These are phyloP conservation scores for Heterochromis multidens DNA, from an alignment of 2,113 vertebrate genomes.

Conservation along the genomic window DNA sequence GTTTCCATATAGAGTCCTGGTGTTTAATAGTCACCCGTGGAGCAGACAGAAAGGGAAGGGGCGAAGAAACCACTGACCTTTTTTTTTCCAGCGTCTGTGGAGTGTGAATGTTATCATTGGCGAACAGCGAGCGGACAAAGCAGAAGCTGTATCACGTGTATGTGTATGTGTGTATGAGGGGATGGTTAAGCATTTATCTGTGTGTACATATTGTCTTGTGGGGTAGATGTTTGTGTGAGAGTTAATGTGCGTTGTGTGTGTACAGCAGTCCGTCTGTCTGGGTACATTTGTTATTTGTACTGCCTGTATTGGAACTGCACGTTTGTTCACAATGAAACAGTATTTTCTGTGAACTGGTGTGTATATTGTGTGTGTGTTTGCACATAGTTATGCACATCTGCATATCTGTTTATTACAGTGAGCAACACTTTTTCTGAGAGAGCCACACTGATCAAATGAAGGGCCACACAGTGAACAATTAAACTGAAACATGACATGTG, in stretches of 20 bases:
- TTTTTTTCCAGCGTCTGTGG: constrained; percentile 19
- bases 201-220: background rate
- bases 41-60: background rate
- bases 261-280: background rate
- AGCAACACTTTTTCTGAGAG: too few relatives aligned
- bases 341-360: background rate
- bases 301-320: background rate
- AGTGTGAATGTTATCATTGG: constrained; percentile 60
- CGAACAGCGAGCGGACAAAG: constrained; percentile 37
- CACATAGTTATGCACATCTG: background rate
- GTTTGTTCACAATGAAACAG: background rate
- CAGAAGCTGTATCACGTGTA: background rate
- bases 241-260: background rate
- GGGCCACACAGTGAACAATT: too few relatives aligned
- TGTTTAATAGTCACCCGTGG: constrained; percentile 24
- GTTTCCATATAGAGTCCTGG: constrained; percentile 12
- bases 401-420: background rate
- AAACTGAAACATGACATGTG: too few relatives aligned
- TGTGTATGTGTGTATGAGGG: background rate
- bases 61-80: constrained; percentile 19
- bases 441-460: too few relatives aligned
- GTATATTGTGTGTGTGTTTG: background rate
- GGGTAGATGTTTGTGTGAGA: background rate
- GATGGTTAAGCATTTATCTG: background rate
- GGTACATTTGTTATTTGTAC: background rate